Evolutionary conservation across 2,888 invertebrate genomes (phyloP).

Genomic region (Brenthis hecate): DNA sequence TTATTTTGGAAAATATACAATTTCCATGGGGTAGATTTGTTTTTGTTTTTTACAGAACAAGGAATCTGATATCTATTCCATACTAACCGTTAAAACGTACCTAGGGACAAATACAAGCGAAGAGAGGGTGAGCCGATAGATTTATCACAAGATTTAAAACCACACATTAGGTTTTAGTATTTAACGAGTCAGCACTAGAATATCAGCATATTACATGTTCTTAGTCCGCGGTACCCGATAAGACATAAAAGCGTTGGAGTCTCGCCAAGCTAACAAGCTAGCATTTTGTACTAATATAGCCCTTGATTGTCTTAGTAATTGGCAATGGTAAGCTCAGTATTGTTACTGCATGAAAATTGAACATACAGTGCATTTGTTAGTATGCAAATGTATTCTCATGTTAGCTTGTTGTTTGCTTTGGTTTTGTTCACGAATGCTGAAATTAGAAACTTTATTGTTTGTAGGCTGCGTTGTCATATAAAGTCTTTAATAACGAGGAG

Average conservation of each 20-base stretch:
- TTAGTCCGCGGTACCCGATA: slow-evolving; percentile 18
- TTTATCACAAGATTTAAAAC: no score
- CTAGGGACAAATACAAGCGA: no score
- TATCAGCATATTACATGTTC: slow-evolving; percentile 14
- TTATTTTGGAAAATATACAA: no score
- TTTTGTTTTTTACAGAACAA: no score
- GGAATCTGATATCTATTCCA: no score
- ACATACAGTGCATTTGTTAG: slow-evolving; percentile 7
- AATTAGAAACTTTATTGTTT: no score
- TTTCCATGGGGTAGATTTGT: no score
- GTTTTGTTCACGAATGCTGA: neutral
- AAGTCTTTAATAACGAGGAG: no score
- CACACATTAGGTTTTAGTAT: no score
- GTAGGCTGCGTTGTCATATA: no score
- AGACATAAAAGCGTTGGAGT: slow-evolving; percentile 47
- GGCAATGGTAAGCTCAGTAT: slow-evolving; percentile 26
- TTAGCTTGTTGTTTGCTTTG: slow-evolving; percentile 2
- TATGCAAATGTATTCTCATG: slow-evolving; percentile 13
- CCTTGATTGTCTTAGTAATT: slow-evolving; percentile 34
- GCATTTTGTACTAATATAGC: slow-evolving; percentile 42
- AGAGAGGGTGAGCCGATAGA: no score
- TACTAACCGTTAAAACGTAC: no score
- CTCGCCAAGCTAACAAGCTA: slow-evolving; percentile 57
- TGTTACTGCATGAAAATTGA: slow-evolving; percentile 15
- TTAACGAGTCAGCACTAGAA: neutral